These are phyloP conservation scores for Neolamprologus caudopunctatus DNA, from an alignment of 2,113 vertebrate genomes.

Conservation along the genomic window DNA sequence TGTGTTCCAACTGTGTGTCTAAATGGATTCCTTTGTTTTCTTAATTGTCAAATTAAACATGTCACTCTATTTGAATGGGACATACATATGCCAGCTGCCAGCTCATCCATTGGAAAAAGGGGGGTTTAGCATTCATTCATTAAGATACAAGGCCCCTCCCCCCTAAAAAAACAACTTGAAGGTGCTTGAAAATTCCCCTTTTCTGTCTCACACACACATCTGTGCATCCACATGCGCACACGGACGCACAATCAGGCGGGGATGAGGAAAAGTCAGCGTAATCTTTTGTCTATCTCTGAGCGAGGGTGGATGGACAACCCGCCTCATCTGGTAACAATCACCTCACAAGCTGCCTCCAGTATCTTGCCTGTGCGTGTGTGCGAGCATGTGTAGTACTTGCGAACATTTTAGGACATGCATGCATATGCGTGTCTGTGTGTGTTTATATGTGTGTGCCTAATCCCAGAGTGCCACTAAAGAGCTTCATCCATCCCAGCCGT, in stretches of 20 bases:
- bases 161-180: constrained; percentile 16
- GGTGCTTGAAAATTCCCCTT: not conserved
- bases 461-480: constrained; percentile 44
- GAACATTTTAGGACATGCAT: not conserved
- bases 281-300: constrained; percentile 49
- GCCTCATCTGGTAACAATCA: constrained; percentile 67
- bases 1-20: constrained; percentile 21
- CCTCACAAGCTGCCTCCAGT: constrained; percentile 41
- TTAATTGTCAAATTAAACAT: constrained; percentile 62
- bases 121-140: constrained; percentile 5
- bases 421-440: not conserved
- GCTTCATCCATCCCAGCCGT: constrained; percentile 39
- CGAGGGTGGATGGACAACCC: constrained; percentile 34
- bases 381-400: not conserved
- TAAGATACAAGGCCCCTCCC: not conserved
- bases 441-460: constrained; percentile 23
- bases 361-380: constrained; percentile 7
- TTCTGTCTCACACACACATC: not conserved
- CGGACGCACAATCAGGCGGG: not conserved
- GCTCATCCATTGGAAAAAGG: not conserved
- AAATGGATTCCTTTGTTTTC: constrained; percentile 57
- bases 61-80: constrained; percentile 48
- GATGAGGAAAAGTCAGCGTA: constrained; percentile 16
- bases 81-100: constrained; percentile 54
- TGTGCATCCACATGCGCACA: not conserved